Evolutionary conservation across 2,888 invertebrate genomes (phyloP).

Genomic region (Lycaena phlaeas): DNA sequence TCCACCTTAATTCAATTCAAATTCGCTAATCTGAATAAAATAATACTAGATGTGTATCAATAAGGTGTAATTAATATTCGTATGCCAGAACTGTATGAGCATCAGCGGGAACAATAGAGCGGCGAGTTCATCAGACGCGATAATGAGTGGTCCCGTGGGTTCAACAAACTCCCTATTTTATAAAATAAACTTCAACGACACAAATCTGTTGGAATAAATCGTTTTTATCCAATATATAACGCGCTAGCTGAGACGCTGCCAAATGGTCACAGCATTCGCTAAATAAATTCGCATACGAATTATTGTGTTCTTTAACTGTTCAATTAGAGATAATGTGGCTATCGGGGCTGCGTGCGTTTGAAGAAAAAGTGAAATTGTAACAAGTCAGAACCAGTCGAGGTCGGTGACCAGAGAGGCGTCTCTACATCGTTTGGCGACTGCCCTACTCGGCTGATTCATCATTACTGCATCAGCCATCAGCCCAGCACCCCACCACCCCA

Average conservation of each 20-base stretch:
- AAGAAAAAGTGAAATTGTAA: conserved; percentile 67
- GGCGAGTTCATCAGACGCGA: conserved; percentile 63
- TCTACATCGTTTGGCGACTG: conserved; percentile 38
- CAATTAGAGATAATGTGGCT: conserved; percentile 7
- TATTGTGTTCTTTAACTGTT: background rate
- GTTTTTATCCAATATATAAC: conserved; percentile 18
- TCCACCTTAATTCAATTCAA: background rate
- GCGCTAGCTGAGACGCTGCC: background rate
- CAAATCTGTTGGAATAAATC: conserved; percentile 41
- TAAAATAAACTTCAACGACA: conserved; percentile 48
- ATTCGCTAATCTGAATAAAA: background rate
- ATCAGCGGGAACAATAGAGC: conserved; percentile 51
- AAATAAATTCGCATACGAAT: conserved; percentile 7
- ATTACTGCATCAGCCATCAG: conserved; percentile 26
- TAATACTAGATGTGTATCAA: background rate
- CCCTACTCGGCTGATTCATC: conserved; percentile 53
- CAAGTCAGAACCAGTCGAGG: conserved; percentile 66
- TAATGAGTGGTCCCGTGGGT: conserved; percentile 65
- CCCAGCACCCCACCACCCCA: too few species aligned
- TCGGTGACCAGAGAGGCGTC: conserved; percentile 55
- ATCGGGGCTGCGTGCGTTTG: conserved; percentile 21
- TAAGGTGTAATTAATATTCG: conserved; percentile 3
- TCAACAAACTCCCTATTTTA: conserved; percentile 64
- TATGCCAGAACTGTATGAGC: conserved; percentile 23
- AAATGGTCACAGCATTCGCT: conserved; percentile 1